Evolutionary conservation across 2,888 invertebrate species (phyloP), one percentile per base, ranked within the genome.

Genomic region (Pilophorus perplexus): DNA sequence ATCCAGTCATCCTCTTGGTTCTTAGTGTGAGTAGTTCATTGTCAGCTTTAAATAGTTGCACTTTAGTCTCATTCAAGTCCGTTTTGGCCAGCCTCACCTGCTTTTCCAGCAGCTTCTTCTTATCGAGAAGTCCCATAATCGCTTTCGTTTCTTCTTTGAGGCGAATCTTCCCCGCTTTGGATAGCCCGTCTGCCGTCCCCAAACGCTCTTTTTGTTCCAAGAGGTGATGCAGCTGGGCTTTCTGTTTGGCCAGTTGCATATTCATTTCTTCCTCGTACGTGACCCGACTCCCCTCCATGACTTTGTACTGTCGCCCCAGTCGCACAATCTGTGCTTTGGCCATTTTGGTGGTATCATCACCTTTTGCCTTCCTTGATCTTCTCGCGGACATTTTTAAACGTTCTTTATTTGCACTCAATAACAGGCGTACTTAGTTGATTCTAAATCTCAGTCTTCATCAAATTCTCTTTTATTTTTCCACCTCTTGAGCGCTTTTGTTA

Each of bases 281-380:
- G 10, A 83, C 80, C 1, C 89, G 80, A 75, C 90, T 89, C 68
- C 87, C 85, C 76, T 92, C 90, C 89, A 91, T 90, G 72, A 90
- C 87, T 16, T 90, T 82, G 75, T 87, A 88, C 82, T 90, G 90
- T 74, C 91, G 82, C 72, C 89, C 88, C 42, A 94, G 78, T 70
- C 90, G 85, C 16, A 84, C 80, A 73, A 91, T 79, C 75, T 94
- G 90, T 67, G 86, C 85, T 74, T 87, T 87, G 2, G 90, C 89
- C 74, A 90, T 83, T 74, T 86, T 67, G 4, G 69, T 57, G 2
- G 66, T 27, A 38, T 69, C 69, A 38, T 60, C 67, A 28, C 66
- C 55, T 52, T 67, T 69, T 1, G 59, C 46, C 65, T 68, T 60
- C 69, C 71, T 65, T 65, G 64, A 59, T 62, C 71, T 68, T 64